Percentiles rank a stretch among this genome's conserved stretches.
Conservation (phyloP, 37 sponge, comb jelly and placozoan genomes). For the Hexactinellida sp. region DNA sequence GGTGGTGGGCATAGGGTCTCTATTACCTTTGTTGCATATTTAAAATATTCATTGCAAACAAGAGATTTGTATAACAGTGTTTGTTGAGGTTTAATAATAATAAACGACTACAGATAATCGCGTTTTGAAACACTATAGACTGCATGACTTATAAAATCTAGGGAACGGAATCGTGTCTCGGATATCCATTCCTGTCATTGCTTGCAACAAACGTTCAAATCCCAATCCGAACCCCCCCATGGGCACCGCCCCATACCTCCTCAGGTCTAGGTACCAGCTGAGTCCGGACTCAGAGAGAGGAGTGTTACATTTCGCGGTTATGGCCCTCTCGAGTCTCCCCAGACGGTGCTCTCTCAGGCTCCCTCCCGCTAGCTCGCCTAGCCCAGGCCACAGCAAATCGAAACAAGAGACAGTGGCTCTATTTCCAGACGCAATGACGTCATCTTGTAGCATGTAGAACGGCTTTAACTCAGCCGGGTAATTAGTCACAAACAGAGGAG, state of each 20-base stretch:
- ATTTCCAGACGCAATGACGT: conserved; percentile 19
- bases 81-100: too few species aligned
- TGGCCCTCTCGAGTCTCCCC: neutral
- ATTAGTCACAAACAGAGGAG: conserved; percentile 72
- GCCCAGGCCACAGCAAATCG: conserved; percentile 36
- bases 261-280: conserved; percentile 62
- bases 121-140: too few species aligned
- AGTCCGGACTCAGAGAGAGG: neutral
- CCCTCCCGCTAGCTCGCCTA: conserved; percentile 43
- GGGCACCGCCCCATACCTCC: conserved; percentile 68
- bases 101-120: too few species aligned
- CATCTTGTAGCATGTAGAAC: conserved; percentile 46
- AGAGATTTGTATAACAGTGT: too few species aligned
- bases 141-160: conserved; percentile 58
- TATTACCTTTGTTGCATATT: too few species aligned
- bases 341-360: conserved; percentile 41
- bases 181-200: conserved; percentile 48
- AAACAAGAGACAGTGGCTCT: conserved; percentile 18
- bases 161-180: conserved; percentile 80
- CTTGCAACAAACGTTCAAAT: conserved; percentile 71
- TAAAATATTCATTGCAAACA: too few species aligned
- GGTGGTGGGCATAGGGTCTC: too few species aligned
- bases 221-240: conserved; percentile 93
- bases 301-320: neutral
- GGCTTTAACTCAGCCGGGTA: conserved; percentile 60